Percentiles rank a stretch among this genome's conserved stretches.
phyloP scores from a whole-genome alignment of 2,888 invertebrate species.

The Pyrrhia umbra region DNA sequence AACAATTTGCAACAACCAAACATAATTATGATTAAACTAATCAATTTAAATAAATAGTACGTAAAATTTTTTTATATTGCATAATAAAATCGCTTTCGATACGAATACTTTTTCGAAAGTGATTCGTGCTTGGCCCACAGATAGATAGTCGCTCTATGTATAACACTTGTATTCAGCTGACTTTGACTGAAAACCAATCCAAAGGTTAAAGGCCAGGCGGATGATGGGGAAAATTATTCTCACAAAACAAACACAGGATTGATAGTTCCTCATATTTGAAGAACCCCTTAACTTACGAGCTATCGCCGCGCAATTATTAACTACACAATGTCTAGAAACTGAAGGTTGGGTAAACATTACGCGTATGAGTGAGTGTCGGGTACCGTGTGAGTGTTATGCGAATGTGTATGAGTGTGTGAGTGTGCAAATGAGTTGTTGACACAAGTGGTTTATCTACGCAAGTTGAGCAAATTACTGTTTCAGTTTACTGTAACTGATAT shows the following conservation, averaged over 20 bases:
- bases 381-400: not conserved
- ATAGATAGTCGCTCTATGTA: too few relatives aligned
- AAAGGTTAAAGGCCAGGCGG: too few relatives aligned
- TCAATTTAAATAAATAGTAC: too few relatives aligned
- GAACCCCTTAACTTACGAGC: constrained; percentile 14
- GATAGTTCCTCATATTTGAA: not conserved
- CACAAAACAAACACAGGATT: not conserved
- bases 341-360: constrained; percentile 10
- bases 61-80: too few relatives aligned
- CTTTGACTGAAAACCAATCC: too few relatives aligned
- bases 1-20: too few relatives aligned
- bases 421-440: constrained; percentile 55
- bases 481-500: constrained; percentile 44
- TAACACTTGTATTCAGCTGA: too few relatives aligned
- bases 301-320: constrained; percentile 12
- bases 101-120: too few relatives aligned
- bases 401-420: constrained; percentile 20
- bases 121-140: too few relatives aligned
- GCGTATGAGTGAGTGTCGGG: constrained; percentile 5
- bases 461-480: constrained; percentile 55
- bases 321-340: constrained; percentile 2
- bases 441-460: constrained; percentile 39
- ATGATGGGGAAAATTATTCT: too few relatives aligned
- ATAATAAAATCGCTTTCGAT: too few relatives aligned
- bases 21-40: too few relatives aligned